A percentile compares a stretch with the other conserved stretches of the same genome.
Evolutionary conservation across 1,140 invertebrate species (phyloP).

Genomic region (Drosophila setifemur): DNA sequence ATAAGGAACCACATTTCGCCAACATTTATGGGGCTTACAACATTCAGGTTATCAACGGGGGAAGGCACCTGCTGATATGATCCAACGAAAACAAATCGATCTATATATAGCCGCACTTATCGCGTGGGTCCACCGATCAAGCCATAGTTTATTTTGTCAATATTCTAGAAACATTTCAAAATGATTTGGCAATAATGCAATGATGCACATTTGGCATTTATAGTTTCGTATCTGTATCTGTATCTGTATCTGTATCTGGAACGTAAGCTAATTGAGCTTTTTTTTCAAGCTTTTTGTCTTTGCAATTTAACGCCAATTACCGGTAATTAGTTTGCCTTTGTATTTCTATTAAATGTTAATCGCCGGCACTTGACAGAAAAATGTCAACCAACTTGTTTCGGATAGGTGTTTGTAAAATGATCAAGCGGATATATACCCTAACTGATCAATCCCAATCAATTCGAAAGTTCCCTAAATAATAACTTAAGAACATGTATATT

Average conservation of each 20-base stretch:
- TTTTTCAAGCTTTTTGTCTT: slow-evolving; percentile 34
- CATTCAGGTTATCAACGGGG: slow-evolving; percentile 9
- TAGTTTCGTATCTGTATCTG: neutral
- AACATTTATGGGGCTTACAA: neutral
- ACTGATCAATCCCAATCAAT: too few relatives aligned
- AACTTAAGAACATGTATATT: too few relatives aligned
- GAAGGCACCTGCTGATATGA: slow-evolving; percentile 11
- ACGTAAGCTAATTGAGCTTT: slow-evolving; percentile 13
- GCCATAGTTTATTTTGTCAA: slow-evolving; percentile 1
- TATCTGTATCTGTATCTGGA: neutral
- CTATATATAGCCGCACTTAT: slow-evolving; percentile 21
- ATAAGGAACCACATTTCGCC: too few relatives aligned
- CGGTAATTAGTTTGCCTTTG: slow-evolving; percentile 55
- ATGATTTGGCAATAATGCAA: too few relatives aligned
- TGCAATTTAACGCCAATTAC: slow-evolving; percentile 58
- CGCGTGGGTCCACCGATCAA: slow-evolving; percentile 4
- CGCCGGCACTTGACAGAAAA: neutral
- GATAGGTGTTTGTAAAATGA: too few relatives aligned
- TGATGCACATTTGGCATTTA: too few relatives aligned
- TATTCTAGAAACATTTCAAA: neutral
- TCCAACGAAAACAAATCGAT: neutral
- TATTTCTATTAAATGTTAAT: slow-evolving; percentile 59
- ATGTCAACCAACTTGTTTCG: slow-evolving; percentile 1
- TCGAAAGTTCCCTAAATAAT: too few relatives aligned
- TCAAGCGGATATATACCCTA: too few relatives aligned